Evolutionary conservation across 2,797 vertebrate genomes (phyloP).

Genomic region (Sarcoramphus papa): DNA sequence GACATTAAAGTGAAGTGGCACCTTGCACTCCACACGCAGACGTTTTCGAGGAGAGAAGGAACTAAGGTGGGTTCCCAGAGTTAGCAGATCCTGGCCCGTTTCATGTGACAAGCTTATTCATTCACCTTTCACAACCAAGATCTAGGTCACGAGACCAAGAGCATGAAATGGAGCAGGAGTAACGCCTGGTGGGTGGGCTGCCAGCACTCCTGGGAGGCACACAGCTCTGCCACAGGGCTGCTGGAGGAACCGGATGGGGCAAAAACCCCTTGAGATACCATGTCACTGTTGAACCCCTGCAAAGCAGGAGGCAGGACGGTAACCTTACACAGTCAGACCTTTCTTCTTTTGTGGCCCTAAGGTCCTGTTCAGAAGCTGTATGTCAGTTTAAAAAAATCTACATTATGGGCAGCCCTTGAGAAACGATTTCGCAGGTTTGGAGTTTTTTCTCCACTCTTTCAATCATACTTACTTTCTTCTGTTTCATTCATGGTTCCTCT

Average conservation of each 20-base stretch:
- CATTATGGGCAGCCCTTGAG: background rate
- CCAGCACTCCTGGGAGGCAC: background rate
- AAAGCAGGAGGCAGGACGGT: background rate
- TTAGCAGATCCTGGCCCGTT: background rate
- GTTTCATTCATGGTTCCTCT: constrained; percentile 82
- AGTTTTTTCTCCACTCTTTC: background rate
- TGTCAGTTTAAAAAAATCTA: background rate
- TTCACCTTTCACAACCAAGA: background rate
- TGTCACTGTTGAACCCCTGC: background rate
- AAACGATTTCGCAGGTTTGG: background rate
- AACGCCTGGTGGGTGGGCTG: background rate
- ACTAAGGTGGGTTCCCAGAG: background rate
- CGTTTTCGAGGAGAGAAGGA: background rate
- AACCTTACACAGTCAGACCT: background rate
- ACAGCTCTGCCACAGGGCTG: background rate
- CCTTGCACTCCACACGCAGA: background rate
- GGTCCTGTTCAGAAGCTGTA: background rate
- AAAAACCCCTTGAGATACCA: background rate
- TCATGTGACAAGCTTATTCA: background rate
- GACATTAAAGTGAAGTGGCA: background rate
- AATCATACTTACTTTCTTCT: constrained; percentile 86
- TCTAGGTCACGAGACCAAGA: background rate
- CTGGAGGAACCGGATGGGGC: fast-evolving
- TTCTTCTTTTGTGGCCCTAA: background rate
- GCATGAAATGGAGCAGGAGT: background rate